phyloP scores from a whole-genome alignment of 2,113 vertebrate genomes.

The Calyptommatus sinebrachiatus region DNA sequence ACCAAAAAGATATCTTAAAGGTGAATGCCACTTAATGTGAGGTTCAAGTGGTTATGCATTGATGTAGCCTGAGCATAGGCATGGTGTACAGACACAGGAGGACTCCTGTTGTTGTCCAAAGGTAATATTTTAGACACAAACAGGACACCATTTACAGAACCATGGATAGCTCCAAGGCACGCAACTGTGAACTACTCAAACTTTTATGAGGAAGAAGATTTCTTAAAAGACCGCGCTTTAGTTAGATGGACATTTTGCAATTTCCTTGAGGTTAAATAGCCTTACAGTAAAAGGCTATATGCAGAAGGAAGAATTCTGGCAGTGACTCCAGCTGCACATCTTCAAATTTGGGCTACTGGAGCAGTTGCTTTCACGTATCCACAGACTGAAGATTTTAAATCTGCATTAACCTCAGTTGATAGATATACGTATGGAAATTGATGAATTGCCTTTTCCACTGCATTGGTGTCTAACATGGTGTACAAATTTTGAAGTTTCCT shows the following conservation, averaged over 20 bases:
- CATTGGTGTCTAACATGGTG: neutral
- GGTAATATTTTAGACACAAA: neutral
- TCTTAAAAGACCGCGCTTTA: neutral
- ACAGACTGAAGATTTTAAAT: neutral
- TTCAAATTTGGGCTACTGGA: neutral
- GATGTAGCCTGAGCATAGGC: neutral
- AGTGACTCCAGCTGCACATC: neutral
- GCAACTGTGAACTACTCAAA: too few relatives aligned
- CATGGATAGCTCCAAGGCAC: constrained; percentile 2
- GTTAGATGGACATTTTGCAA: neutral
- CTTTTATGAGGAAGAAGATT: neutral
- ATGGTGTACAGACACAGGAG: neutral
- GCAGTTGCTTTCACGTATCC: neutral
- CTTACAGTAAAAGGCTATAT: neutral
- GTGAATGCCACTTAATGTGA: neutral
- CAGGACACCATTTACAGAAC: neutral
- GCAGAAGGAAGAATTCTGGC: too few relatives aligned
- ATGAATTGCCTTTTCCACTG: neutral
- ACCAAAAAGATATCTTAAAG: constrained; percentile 5
- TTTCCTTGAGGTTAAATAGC: neutral
- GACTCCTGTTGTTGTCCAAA: neutral
- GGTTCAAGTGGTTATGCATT: neutral
- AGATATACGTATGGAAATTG: neutral
- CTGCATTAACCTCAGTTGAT: neutral
- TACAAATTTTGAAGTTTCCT: neutral